Conservation (phyloP, 1,140 invertebrate species). For the Sipha flava region DNA sequence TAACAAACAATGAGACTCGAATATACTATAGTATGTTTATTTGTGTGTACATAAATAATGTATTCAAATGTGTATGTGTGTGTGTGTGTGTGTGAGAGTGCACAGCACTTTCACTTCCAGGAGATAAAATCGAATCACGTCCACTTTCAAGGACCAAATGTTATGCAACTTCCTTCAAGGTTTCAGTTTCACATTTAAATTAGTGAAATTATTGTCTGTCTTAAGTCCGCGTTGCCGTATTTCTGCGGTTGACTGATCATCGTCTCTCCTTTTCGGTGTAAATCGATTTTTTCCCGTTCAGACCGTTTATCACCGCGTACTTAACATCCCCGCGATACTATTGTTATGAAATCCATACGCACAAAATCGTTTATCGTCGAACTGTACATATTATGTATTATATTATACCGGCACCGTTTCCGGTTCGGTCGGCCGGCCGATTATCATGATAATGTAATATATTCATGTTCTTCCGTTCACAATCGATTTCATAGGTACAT, state of each 20-base stretch:
- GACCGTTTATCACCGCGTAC: background rate
- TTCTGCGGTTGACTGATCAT: background rate
- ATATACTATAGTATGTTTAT: too few species aligned
- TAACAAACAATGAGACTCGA: too few species aligned
- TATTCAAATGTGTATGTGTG: background rate
- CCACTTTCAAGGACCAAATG: constrained; percentile 22
- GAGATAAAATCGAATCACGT: constrained; percentile 21
- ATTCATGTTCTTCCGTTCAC: too few species aligned
- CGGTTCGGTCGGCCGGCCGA: background rate
- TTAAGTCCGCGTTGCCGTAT: background rate
- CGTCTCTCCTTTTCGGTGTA: background rate
- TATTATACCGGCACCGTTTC: background rate
- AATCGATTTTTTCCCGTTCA: background rate
- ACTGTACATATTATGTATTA: too few species aligned
- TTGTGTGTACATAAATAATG: background rate
- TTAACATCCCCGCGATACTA: background rate
- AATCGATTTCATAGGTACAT: too few species aligned
- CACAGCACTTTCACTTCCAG: constrained; percentile 16
- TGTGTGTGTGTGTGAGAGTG: background rate
- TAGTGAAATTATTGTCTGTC: constrained; percentile 16
- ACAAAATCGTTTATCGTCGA: background rate
- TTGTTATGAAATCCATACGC: background rate
- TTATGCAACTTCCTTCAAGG: constrained; percentile 27
- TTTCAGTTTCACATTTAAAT: constrained; percentile 30
- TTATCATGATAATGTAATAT: too few species aligned